Evolutionary conservation across 2,797 vertebrate species (phyloP), one percentile per base, ranked within the genome.

Genomic region (Acanthis flammea): DNA sequence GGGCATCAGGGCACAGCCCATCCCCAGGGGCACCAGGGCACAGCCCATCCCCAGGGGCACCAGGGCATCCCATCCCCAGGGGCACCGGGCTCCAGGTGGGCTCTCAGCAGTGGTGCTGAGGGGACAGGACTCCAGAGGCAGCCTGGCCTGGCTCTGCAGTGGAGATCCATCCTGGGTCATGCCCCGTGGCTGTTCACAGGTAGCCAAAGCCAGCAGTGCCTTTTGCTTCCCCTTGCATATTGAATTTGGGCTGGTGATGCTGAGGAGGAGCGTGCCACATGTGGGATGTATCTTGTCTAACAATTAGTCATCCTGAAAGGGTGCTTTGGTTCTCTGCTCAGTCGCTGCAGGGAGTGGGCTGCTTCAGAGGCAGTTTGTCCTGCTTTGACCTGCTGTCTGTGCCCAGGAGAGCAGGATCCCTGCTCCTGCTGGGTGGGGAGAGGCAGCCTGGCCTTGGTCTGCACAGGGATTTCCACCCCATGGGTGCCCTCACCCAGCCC

Each of bases 1-100:
- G n/a, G n/a, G n/a, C n/a, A n/a, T n/a, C n/a, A n/a, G n/a, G n/a
- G 3, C 39, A 19, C 2, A 1, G 14, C 2, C 0, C 2, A 21
- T 47, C 61, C 57, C 61, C 22, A n/a, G 41, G 47, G 31, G 28
- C 16, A 1, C 6, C 0, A 37, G 37, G 37, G 37, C 37, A 37
- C 37, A 37, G 37, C 2, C 0, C 2, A 25, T 47, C 61, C n/a
- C n/a, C n/a, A n/a, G n/a, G n/a, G n/a, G n/a, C n/a, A n/a, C n/a
- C n/a, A n/a, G n/a, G n/a, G n/a, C n/a, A n/a, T n/a, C n/a, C n/a
- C n/a, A n/a, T 47, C 61, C 57, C 61, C 22, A 21, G 41, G 47
- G 31, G 28, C 16, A 1, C 6, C 0, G 7, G 71, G 71, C 51
- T 62, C 72, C 72, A 76, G 71, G 51, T 39, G 72, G 45, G 3